Conservation (phyloP, 2,888 invertebrate species). For the Hylaea fasciaria region DNA sequence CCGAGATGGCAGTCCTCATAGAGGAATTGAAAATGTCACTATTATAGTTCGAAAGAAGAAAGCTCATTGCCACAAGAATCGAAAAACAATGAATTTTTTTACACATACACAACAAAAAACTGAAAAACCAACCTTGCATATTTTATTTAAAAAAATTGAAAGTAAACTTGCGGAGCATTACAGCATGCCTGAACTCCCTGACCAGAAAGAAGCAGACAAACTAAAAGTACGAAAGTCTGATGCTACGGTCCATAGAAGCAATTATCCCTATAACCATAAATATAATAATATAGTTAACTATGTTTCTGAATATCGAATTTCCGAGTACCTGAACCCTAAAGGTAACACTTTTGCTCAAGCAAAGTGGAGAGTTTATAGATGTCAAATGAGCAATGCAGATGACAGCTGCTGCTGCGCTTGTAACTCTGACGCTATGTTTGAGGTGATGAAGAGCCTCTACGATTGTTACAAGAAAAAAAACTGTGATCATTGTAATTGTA, state of each 20-base stretch:
- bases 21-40: conserved; percentile 33
- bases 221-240: conserved; percentile 35
- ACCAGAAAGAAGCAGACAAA: conserved; percentile 14
- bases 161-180: conserved; percentile 13
- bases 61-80: conserved; percentile 31
- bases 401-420: conserved; percentile 67
- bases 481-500: conserved; percentile 68
- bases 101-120: conserved; percentile 17
- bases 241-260: conserved; percentile 24
- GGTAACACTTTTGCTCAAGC: conserved; percentile 34
- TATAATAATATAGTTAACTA: conserved; percentile 44
- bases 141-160: background rate
- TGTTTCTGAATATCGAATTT: conserved; percentile 35
- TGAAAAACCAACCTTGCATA: background rate
- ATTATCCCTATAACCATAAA: conserved; percentile 35
- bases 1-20: conserved; percentile 19
- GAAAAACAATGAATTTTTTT: conserved; percentile 35
- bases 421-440: conserved; percentile 75
- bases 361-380: conserved; percentile 52
- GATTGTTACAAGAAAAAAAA: conserved; percentile 74
- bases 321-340: conserved; percentile 33
- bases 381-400: conserved; percentile 55
- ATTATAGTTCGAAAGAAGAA: conserved; percentile 41
- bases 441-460: conserved; percentile 75
- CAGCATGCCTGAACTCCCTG: conserved; percentile 29